These are phyloP conservation scores for Myanophis thanlyinensis DNA, from an alignment of 2,113 vertebrate species.

Conservation along the genomic window DNA sequence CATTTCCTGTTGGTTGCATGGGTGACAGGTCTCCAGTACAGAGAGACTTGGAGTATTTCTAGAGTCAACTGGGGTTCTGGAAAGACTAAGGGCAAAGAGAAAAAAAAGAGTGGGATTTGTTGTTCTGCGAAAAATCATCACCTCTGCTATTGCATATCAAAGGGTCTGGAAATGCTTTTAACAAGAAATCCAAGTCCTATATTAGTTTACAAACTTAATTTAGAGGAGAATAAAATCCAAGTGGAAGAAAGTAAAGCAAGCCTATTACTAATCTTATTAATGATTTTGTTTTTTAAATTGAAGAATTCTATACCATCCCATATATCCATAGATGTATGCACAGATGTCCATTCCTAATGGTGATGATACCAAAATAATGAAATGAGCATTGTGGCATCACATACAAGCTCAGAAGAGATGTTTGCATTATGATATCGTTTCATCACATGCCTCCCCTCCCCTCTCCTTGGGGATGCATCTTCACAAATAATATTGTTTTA, in stretches of 20 bases:
- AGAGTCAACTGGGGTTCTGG: background rate
- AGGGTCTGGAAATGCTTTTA: background rate
- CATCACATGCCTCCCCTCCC: background rate
- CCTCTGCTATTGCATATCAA: background rate
- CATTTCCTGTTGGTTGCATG: background rate
- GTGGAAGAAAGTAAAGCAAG: background rate
- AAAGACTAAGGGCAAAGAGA: background rate
- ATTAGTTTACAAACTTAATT: background rate
- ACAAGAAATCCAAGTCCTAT: background rate
- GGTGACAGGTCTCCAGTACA: background rate
- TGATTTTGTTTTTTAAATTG: background rate
- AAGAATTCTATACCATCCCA: background rate
- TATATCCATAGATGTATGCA: background rate
- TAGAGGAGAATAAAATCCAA: background rate
- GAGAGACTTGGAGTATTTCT: background rate
- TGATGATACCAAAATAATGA: background rate
- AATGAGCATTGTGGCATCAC: background rate
- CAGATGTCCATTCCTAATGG: background rate
- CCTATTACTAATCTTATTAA: background rate
- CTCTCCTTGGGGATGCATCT: background rate
- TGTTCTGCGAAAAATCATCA: background rate
- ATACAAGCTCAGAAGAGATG: background rate
- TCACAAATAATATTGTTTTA: background rate
- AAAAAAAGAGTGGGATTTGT: background rate
- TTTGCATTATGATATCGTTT: background rate